Evolutionary conservation across 2,797 vertebrate genomes (phyloP).

Genomic region (Danionella dracula): DNA sequence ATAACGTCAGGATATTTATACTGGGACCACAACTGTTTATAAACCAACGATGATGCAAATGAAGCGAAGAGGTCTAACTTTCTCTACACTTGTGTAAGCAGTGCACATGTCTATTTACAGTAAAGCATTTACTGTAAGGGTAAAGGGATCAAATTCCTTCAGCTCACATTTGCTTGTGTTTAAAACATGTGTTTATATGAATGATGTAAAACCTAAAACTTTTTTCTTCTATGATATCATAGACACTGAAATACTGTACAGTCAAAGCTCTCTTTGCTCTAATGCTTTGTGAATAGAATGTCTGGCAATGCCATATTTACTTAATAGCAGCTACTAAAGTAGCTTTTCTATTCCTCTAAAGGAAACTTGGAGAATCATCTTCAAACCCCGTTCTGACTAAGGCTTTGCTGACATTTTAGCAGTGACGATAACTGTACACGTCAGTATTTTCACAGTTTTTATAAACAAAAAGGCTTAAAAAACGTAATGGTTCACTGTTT

Average conservation of each 20-base stretch:
- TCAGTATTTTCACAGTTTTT: background rate
- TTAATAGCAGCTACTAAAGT: too few relatives aligned
- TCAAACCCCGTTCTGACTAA: conserved; percentile 18
- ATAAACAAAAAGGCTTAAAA: background rate
- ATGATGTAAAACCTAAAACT: background rate
- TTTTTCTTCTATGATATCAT: background rate
- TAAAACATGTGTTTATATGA: background rate
- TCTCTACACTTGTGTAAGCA: background rate
- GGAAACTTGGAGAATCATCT: background rate
- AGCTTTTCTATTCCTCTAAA: background rate
- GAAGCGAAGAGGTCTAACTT: background rate
- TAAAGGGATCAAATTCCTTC: background rate
- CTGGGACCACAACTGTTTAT: background rate
- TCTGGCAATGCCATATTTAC: background rate
- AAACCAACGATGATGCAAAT: background rate
- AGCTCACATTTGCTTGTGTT: background rate
- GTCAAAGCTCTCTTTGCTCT: background rate
- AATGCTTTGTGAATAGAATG: background rate
- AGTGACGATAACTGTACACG: background rate
- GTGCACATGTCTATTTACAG: background rate
- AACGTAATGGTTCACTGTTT: conserved; percentile 19
- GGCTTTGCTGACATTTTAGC: background rate
- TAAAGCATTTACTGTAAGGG: conserved; percentile 3
- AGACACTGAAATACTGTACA: background rate
- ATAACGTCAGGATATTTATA: background rate